Percentiles rank a stretch among this genome's conserved stretches.
Conservation (phyloP, 1,140 invertebrate genomes). For the Drosophila oshimai region DNA sequence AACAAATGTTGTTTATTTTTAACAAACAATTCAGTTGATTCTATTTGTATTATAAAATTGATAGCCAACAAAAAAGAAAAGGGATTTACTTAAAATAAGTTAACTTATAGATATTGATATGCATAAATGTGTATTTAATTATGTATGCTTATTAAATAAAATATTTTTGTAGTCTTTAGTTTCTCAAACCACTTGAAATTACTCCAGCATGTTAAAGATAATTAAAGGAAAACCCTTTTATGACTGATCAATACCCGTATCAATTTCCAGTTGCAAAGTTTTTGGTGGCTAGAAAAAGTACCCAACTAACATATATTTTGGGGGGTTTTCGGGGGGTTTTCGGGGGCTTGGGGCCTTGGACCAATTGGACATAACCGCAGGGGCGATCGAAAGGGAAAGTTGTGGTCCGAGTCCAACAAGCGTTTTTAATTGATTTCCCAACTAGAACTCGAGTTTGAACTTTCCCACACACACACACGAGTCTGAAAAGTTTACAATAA, state of each 20-base stretch:
- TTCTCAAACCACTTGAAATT: too few relatives aligned
- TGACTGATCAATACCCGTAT: constrained; percentile 4
- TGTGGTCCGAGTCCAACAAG: constrained; percentile 56
- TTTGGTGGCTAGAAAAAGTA: background rate
- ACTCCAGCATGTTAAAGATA: background rate
- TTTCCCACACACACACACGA: constrained; percentile 1
- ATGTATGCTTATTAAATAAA: too few relatives aligned
- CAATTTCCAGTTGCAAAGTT: background rate
- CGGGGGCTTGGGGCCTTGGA: constrained; percentile 1
- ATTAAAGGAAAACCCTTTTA: background rate
- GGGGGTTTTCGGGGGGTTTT: background rate
- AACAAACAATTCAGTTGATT: too few relatives aligned
- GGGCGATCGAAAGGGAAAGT: constrained; percentile 63
- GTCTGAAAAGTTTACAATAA: constrained; percentile 81
- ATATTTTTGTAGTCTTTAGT: too few relatives aligned
- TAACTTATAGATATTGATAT: too few relatives aligned
- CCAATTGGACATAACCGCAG: constrained; percentile 10
- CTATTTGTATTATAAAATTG: too few relatives aligned
- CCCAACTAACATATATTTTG: background rate
- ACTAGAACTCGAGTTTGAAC: constrained; percentile 48
- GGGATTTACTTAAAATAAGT: too few relatives aligned
- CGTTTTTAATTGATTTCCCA: constrained; percentile 77
- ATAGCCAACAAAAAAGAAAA: too few relatives aligned
- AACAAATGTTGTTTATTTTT: too few relatives aligned
- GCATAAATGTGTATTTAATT: too few relatives aligned